These are phyloP conservation scores for Propithecus coquereli DNA, from an alignment of 2,113 vertebrate species.

Conservation along the genomic window DNA sequence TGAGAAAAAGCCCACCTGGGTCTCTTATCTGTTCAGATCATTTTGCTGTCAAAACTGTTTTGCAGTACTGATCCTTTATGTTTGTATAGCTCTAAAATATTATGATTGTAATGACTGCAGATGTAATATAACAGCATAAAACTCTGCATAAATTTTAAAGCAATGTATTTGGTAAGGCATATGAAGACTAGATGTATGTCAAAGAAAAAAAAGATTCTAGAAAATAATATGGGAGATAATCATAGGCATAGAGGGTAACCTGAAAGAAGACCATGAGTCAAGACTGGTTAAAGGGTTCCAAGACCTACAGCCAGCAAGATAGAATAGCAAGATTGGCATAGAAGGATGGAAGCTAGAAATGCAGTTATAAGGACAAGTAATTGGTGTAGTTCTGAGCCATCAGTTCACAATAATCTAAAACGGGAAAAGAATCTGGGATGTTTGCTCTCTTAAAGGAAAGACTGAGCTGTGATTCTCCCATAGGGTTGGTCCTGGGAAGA, in stretches of 20 bases:
- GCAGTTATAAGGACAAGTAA: neutral
- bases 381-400: neutral
- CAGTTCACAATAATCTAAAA: neutral
- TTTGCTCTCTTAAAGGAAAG: conserved; percentile 13
- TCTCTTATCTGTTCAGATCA: neutral
- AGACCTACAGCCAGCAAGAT: neutral
- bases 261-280: neutral
- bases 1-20: neutral
- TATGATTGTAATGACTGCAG: neutral
- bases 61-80: neutral
- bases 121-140: neutral
- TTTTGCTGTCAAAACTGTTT: neutral
- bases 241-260: neutral
- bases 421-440: neutral
- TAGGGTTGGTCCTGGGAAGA: neutral
- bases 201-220: neutral
- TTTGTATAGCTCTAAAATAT: neutral
- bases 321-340: neutral
- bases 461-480: neutral
- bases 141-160: neutral
- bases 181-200: neutral
- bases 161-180: neutral
- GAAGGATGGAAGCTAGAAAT: neutral
- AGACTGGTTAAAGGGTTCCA: neutral
- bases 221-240: neutral